Evolutionary conservation across 1,140 invertebrate species (phyloP), one percentile per base, ranked within the genome.

Genomic region (Augochlora pura): DNA sequence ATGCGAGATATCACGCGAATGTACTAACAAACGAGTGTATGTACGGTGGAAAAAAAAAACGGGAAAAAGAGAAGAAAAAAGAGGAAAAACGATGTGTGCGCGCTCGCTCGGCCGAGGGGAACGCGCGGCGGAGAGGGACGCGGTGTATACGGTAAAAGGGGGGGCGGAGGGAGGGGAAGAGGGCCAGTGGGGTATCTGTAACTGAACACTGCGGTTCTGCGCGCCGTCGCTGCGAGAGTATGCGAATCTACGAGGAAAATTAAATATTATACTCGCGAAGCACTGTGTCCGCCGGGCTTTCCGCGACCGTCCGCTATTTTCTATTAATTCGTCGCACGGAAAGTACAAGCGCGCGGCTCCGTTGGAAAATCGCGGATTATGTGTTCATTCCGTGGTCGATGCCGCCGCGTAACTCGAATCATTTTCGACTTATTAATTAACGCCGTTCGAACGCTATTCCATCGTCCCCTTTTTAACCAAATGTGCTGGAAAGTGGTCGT

Each of bases 1-100:
- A 87, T 85, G 83, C 83, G 83, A 85, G 86, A 87, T 87, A 87
- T 85, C 86, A 82, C 86, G 86, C 85, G 59, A 82, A 63, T 82
- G 80, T 75, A 76, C 82, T 69, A 77, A 72, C 78, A 66, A 62
- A 81, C 77, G 57, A 64, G 77, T 60, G 57, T 49, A 63, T 49
- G 80, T 75, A 60, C 52, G 64, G 54, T 5, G 74, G 52, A 59
- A 60, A 57, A 64, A 77, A 68, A 69, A 65, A 32, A 32, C n/a
- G n/a, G n/a, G n/a, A 64, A 77, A 68, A 69, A 65, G 4, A 32
- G 52, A 59, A 60, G 49, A 64, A 77, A 68, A 69, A 65, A 32
- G 4, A 65, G 68, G 75, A 81, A 68, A 77, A 82, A 76, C 66
- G 42, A 9, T 12, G 68, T 65, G 68, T 54, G 32, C n/a, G n/a